Percentiles rank a stretch among this genome's conserved stretches.
Evolutionary conservation across 2,888 invertebrate genomes (phyloP).

Genomic region (Cryptocephalus moraei): DNA sequence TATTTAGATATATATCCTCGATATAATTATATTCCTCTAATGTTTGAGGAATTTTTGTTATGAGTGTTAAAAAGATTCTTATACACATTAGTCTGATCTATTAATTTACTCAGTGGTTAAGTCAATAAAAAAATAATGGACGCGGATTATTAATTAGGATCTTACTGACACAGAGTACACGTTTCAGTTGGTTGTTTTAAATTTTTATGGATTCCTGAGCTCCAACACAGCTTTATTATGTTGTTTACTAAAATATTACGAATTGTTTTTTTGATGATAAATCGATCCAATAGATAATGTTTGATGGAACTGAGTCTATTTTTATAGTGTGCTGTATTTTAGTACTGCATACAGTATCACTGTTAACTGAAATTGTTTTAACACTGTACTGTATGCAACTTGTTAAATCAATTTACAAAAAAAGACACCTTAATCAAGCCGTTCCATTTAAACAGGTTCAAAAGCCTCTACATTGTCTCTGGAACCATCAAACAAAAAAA

Average conservation of each 20-base stretch:
- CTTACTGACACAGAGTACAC: constrained; percentile 6
- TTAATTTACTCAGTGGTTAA: no score
- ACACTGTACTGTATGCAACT: constrained; percentile 10
- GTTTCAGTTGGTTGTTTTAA: constrained; percentile 11
- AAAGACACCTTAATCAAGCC: constrained; percentile 8
- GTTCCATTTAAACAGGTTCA: constrained; percentile 13
- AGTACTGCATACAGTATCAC: constrained; percentile 21
- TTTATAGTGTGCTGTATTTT: constrained; percentile 23
- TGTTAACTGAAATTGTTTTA: constrained; percentile 14
- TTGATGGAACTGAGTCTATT: constrained; percentile 26
- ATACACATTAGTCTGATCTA: no score
- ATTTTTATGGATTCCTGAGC: constrained; percentile 10
- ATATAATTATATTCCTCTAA: no score
- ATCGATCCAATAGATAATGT: constrained; percentile 9
- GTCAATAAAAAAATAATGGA: no score
- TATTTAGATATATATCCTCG: no score
- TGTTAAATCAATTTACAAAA: constrained; percentile 6
- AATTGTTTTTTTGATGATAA: constrained; percentile 1
- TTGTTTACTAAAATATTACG: neutral
- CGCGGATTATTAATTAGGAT: no score
- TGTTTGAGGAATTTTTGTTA: no score
- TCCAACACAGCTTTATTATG: constrained; percentile 18
- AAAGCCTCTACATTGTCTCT: constrained; percentile 4
- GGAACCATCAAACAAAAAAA: constrained; percentile 9
- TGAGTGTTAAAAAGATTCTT: no score